Evolutionary conservation across 2,888 invertebrate species (phyloP).

Genomic region (Zonitis immaculata): DNA sequence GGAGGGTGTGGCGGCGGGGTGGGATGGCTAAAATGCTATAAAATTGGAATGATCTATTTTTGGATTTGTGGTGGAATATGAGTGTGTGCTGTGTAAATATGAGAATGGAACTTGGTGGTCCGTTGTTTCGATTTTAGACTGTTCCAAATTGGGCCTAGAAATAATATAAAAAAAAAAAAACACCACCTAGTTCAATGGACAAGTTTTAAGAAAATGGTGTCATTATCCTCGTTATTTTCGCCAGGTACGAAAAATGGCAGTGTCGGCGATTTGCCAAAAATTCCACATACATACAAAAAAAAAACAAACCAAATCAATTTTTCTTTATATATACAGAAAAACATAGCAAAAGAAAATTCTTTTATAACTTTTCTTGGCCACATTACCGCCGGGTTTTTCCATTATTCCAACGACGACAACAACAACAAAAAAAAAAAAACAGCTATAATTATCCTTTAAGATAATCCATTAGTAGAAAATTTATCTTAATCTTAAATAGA

Average conservation of each 20-base stretch:
- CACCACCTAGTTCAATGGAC: conserved; percentile 29
- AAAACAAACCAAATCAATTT: background rate
- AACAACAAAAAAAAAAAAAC: no score
- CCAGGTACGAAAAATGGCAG: conserved; percentile 11
- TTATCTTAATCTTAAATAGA: background rate
- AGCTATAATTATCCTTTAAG: background rate
- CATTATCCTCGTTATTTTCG: conserved; percentile 30
- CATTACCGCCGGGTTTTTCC: background rate
- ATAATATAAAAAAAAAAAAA: conserved; percentile 26
- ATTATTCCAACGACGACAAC: no score
- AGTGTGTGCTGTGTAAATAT: background rate
- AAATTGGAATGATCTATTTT: conserved; percentile 17
- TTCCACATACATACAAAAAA: background rate
- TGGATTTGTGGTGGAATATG: conserved; percentile 2
- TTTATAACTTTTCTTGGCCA: background rate
- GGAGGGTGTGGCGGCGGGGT: conserved; percentile 3
- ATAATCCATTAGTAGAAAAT: background rate
- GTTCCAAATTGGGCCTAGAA: conserved; percentile 32
- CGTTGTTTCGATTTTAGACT: conserved; percentile 24
- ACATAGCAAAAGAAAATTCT: background rate
- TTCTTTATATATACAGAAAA: background rate
- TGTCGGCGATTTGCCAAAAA: background rate
- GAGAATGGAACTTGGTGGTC: conserved; percentile 15
- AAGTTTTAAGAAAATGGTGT: conserved; percentile 28
- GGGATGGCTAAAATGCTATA: conserved; percentile 11